Conservation (phyloP, 2,888 invertebrate genomes). For the Allygus modestus region DNA sequence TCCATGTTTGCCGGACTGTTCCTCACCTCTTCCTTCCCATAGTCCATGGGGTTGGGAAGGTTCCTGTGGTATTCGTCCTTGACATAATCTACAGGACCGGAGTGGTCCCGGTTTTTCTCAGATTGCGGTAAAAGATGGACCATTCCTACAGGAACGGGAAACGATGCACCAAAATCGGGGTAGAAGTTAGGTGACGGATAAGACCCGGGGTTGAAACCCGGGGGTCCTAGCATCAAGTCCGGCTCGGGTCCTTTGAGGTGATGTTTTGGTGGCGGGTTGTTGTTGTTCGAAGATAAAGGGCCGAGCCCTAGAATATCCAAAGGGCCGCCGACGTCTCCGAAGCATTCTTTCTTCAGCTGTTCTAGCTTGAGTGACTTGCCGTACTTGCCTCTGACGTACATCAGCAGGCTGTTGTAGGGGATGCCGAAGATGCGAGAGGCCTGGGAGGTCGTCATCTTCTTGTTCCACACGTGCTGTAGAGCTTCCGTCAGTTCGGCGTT, state of each 20-base stretch:
- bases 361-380: slow-evolving; percentile 95
- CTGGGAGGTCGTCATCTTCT: slow-evolving; percentile 96
- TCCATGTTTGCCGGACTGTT: slow-evolving; percentile 69
- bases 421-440: slow-evolving; percentile 94
- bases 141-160: slow-evolving; percentile 91
- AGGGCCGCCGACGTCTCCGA: slow-evolving; percentile 83
- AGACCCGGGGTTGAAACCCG: slow-evolving; percentile 87
- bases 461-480: slow-evolving; percentile 96
- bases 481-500: slow-evolving; percentile 94
- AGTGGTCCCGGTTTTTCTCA: slow-evolving; percentile 82
- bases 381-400: slow-evolving; percentile 95
- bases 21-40: slow-evolving; percentile 68
- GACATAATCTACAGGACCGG: slow-evolving; percentile 64
- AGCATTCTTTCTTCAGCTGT: slow-evolving; percentile 92
- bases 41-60: slow-evolving; percentile 68
- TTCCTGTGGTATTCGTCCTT: slow-evolving; percentile 67
- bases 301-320: slow-evolving; percentile 83
- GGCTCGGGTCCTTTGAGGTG: slow-evolving; percentile 69
- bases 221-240: slow-evolving; percentile 77
- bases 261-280: slow-evolving; percentile 72
- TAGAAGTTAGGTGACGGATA: slow-evolving; percentile 83
- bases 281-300: slow-evolving; percentile 77
- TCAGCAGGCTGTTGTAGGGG: slow-evolving; percentile 94
- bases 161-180: slow-evolving; percentile 87
- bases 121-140: slow-evolving; percentile 88